phyloP scores from a whole-genome alignment of 2,113 vertebrate species.

The Nerophis lumbriciformis region DNA sequence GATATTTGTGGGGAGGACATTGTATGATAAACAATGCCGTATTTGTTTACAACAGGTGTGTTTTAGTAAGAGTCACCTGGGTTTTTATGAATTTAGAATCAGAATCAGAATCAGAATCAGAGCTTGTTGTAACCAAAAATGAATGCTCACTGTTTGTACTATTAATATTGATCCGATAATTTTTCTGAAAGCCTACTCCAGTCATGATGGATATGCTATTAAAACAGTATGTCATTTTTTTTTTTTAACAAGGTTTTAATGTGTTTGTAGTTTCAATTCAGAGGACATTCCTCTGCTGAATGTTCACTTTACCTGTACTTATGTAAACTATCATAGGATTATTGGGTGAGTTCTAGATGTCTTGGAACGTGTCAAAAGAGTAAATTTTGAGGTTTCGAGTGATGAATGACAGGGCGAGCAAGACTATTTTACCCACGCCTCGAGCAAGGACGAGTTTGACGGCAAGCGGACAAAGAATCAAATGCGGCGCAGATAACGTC shows the following conservation, averaged over 20 bases:
- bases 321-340: background rate
- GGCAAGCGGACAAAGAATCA: background rate
- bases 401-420: slow-evolving; percentile 24
- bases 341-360: background rate
- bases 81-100: no score
- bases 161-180: background rate
- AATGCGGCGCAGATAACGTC: slow-evolving; percentile 12
- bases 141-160: no score
- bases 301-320: background rate
- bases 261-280: slow-evolving; percentile 7
- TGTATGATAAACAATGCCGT: no score
- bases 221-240: slow-evolving; percentile 23
- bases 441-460: slow-evolving; percentile 8
- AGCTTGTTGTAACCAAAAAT: no score
- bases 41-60: no score
- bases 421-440: slow-evolving; percentile 4
- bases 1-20: no score
- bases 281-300: background rate
- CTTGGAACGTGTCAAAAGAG: slow-evolving; percentile 4
- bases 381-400: slow-evolving; percentile 18
- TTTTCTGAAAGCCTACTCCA: background rate
- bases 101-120: no score
- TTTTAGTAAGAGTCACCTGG: no score
- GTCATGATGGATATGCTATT: slow-evolving; percentile 44
- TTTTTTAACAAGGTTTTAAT: slow-evolving; percentile 30